Evolutionary conservation across 1,140 invertebrate genomes (phyloP).

Genomic region (Drosophila varians): DNA sequence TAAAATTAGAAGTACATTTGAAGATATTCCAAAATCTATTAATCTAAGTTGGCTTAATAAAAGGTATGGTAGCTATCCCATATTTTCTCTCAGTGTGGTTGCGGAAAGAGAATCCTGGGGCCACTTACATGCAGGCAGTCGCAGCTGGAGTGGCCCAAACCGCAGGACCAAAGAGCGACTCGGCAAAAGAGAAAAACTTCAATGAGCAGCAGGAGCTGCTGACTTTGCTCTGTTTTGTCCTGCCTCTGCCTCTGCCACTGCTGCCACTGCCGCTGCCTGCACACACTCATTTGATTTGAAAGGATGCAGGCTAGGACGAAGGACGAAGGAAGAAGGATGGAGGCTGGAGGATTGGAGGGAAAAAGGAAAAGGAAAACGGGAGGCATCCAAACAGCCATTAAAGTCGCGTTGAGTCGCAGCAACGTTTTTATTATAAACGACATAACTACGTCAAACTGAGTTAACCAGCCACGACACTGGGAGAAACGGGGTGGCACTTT

Average conservation of each 20-base stretch:
- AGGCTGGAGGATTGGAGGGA: too few species aligned
- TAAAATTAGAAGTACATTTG: background rate
- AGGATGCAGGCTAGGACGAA: conserved; percentile 56
- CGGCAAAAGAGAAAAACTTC: conserved; percentile 41
- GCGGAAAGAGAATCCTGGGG: conserved; percentile 52
- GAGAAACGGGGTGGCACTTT: conserved; percentile 3
- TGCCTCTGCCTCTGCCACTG: conserved; percentile 40
- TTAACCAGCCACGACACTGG: conserved; percentile 55
- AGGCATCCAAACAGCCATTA: conserved; percentile 73
- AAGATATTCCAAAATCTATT: too few species aligned
- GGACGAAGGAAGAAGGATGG: conserved; percentile 7
- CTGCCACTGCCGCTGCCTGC: conserved; percentile 30
- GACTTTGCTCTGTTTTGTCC: conserved; percentile 44
- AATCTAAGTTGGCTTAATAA: too few species aligned
- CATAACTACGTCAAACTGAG: conserved; percentile 79
- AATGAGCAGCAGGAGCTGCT: conserved; percentile 34
- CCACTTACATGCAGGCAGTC: conserved; percentile 76
- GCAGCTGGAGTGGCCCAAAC: conserved; percentile 49
- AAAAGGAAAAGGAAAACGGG: too few species aligned
- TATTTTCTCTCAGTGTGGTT: conserved; percentile 8
- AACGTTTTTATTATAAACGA: conserved; percentile 79
- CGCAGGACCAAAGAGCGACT: conserved; percentile 54
- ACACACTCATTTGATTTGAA: conserved; percentile 72
- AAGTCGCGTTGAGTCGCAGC: conserved; percentile 70
- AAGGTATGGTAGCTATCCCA: background rate